Conservation (phyloP, 2,797 vertebrate genomes). For the Adelosebastes latens region DNA sequence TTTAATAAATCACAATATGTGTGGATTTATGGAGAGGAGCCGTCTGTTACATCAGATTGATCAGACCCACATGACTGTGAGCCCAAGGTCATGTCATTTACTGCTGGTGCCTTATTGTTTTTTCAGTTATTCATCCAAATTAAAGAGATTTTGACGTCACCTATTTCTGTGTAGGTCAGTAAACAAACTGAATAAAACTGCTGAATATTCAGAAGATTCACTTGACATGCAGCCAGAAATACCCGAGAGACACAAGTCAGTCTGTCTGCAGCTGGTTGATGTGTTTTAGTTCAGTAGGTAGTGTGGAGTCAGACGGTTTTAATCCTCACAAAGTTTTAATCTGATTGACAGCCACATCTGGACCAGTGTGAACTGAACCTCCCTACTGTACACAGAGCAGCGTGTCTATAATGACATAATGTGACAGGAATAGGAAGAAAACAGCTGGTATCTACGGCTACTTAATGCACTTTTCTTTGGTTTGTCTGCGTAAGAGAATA, state of each 20-base stretch:
- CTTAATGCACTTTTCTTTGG: background rate
- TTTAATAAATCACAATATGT: background rate
- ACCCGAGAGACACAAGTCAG: background rate
- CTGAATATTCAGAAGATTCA: background rate
- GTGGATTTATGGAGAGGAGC: background rate
- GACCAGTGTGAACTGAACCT: background rate
- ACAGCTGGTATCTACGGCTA: background rate
- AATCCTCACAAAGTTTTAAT: slow-evolving; percentile 64
- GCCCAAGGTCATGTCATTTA: no score
- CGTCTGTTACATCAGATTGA: background rate
- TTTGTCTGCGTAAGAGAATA: background rate
- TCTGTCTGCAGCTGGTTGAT: background rate
- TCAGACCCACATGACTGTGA: background rate
- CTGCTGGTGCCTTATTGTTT: background rate
- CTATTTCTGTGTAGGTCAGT: slow-evolving; percentile 11
- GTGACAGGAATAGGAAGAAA: background rate
- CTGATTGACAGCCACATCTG: slow-evolving; percentile 49
- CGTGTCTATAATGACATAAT: background rate
- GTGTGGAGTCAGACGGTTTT: slow-evolving; percentile 17
- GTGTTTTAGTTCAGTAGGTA: background rate
- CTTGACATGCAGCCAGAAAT: background rate
- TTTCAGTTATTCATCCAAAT: background rate
- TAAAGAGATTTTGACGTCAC: background rate
- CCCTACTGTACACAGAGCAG: background rate
- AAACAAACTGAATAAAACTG: background rate